Base-by-base conservation (phyloP, 2,797 vertebrate genomes). In the Avahi laniger region DNA sequence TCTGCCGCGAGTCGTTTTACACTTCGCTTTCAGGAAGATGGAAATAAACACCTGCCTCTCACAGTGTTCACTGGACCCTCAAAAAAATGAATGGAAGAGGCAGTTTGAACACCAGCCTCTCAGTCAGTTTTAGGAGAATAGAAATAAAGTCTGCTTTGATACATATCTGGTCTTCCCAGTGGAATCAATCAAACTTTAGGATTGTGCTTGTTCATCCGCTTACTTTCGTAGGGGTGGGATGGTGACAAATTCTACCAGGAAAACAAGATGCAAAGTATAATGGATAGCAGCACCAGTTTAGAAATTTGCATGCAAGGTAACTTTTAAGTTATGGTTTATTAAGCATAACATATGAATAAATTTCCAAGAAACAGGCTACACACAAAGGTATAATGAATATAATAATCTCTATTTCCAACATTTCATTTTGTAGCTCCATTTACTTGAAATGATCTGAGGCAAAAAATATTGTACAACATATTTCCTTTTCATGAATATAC, bases 371-470 rank as follows among this genome's bases (percentile, higher is more conserved):
- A 96, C 69, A 46, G 70, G 95, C 67, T 73, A 63, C 86, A 75
- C 54, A 93, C 85, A 93, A 97, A 98, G 86, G 80, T 76, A 28
- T 85, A 89, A 95, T 0, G 35, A 96, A 89, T 92, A 35, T 76
- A 96, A 89, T 95, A 96, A 98, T 97, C 96, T 96, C 97, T 80
- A 95, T 84, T 75, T 93, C 95, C 96, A 97, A 2, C 93, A 28
- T 97, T 98, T 97, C 97, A 93, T 97, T 98, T 97, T 94, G 97
- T 63, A 98, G 96, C 96, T 95, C 94, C 97, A 97, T 98, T 98
- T 98, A 96, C 97, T 95, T 97, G 98, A 97, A 98, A 97, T 6
- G 41, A 95, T 95, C 93, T 83, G 78, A 97, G 88, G 82, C 95
- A 89, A 89, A 98, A 97, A 97, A 95, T 97, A 98, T 88, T 98